A percentile compares a stretch with the other conserved stretches of the same genome.
Conservation (phyloP, 2,113 vertebrate species). For the Tinamus guttatus region DNA sequence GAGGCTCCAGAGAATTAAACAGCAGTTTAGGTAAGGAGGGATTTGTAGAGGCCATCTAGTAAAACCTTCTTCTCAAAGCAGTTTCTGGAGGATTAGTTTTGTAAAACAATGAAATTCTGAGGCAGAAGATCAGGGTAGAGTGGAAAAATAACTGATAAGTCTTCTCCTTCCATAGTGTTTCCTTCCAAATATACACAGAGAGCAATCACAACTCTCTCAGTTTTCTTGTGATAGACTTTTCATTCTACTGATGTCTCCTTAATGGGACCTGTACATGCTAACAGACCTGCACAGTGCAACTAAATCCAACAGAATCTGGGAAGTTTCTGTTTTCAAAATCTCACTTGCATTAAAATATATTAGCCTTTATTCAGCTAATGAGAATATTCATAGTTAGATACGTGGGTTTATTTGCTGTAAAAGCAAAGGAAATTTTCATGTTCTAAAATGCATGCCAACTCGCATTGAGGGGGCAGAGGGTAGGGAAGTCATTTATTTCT, state of each 20-base stretch:
- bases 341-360: neutral
- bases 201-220: too few species aligned
- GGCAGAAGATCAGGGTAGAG: neutral
- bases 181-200: too few species aligned
- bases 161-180: too few species aligned
- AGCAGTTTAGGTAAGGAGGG: neutral
- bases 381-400: neutral
- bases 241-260: neutral
- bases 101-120: too few species aligned
- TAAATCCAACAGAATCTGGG: neutral
- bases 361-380: neutral
- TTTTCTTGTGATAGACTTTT: too few species aligned
- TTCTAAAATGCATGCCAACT: neutral
- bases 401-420: neutral
- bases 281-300: neutral
- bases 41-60: neutral
- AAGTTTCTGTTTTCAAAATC: neutral
- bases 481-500: neutral
- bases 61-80: neutral
- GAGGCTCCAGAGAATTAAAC: neutral
- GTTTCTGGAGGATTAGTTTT: neutral
- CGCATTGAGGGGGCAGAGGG: too few species aligned
- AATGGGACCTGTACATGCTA: too few species aligned
- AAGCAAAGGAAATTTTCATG: neutral
- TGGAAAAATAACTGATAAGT: too few species aligned